Conservation (phyloP, 2,888 invertebrate species). For the Acleris sparsana region DNA sequence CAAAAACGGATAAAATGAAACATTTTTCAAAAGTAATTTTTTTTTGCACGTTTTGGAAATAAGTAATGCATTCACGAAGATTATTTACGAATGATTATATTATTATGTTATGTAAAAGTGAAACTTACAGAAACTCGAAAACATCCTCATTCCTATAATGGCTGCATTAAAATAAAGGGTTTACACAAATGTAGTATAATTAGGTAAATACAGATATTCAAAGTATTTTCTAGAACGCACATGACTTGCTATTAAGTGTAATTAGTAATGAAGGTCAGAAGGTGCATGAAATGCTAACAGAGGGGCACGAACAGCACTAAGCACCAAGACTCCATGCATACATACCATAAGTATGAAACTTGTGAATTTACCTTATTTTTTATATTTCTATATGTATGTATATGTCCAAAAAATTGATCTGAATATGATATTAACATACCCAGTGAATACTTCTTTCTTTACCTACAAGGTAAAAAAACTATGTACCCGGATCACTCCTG, state of each 20-base stretch:
- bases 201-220: slow-evolving; percentile 4
- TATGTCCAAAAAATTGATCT: no score
- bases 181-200: slow-evolving; percentile 28
- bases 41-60: background rate
- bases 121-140: slow-evolving; percentile 75
- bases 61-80: slow-evolving; percentile 18
- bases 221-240: background rate
- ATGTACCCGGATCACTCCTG: no score
- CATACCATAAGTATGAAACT: slow-evolving; percentile 1
- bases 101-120: slow-evolving; percentile 7
- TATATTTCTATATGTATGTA: no score
- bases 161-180: slow-evolving; percentile 56
- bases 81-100: background rate
- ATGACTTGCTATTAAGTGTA: background rate
- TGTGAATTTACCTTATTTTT: background rate
- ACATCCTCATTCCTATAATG: slow-evolving; percentile 68
- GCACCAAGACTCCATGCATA: slow-evolving; percentile 6
- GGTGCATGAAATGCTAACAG: slow-evolving; percentile 3
- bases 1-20: background rate
- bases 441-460: no score
- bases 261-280: background rate
- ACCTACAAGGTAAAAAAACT: no score
- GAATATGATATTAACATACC: no score
- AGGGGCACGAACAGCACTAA: slow-evolving; percentile 4
- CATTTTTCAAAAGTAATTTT: background rate